Evolutionary conservation across 2,888 invertebrate genomes (phyloP).

Genomic region (Laspeyria flexula): DNA sequence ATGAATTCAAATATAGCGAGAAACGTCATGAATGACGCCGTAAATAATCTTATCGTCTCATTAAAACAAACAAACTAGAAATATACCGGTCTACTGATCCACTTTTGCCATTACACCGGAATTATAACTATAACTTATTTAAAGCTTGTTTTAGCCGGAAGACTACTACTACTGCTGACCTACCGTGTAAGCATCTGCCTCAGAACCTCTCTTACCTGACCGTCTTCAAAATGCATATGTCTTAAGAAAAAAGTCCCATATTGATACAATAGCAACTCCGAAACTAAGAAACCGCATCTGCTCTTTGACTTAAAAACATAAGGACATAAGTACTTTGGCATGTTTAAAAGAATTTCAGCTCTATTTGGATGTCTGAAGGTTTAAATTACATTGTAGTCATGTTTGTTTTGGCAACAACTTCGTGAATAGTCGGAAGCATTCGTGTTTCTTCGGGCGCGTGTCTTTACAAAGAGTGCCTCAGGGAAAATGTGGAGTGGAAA

Average conservation of each 20-base stretch:
- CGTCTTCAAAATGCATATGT: constrained; percentile 70
- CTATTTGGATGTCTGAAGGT: neutral
- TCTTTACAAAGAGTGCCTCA: constrained; percentile 52
- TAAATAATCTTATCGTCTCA: neutral
- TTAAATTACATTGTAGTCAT: constrained; percentile 18
- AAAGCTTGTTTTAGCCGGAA: constrained; percentile 41
- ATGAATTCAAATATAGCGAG: neutral
- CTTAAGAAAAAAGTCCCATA: constrained; percentile 72
- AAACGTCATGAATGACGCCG: neutral
- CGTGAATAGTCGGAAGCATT: constrained; percentile 59
- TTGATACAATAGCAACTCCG: constrained; percentile 76
- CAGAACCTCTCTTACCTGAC: constrained; percentile 69
- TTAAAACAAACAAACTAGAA: neutral
- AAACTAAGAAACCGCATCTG: constrained; percentile 82
- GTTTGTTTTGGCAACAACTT: constrained; percentile 61
- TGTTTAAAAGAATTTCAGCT: constrained; percentile 34
- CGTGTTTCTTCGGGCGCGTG: constrained; percentile 70
- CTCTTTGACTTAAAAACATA: constrained; percentile 51
- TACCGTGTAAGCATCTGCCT: constrained; percentile 65
- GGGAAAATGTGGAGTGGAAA: constrained; percentile 53
- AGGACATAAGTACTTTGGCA: constrained; percentile 21
- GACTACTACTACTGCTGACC: constrained; percentile 57
- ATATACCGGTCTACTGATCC: neutral
- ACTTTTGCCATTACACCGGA: constrained; percentile 17
- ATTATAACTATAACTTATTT: constrained; percentile 15